Percentiles rank a stretch among this genome's conserved stretches.
Conservation (phyloP, 2,888 invertebrate genomes). For the Caenorhabditis parvicauda region DNA sequence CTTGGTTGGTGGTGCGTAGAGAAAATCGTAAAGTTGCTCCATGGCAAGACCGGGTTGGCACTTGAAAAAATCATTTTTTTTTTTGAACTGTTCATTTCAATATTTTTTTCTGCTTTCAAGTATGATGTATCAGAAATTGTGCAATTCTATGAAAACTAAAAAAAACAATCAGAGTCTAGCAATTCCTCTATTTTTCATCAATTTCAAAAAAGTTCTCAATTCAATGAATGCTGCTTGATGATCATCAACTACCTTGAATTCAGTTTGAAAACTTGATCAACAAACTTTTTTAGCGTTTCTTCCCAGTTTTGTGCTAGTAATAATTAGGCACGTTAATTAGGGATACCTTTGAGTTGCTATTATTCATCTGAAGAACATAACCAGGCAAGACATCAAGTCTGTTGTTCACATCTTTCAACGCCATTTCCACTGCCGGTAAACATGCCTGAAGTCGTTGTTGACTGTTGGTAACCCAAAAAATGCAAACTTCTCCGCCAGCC, state of each 20-base stretch:
- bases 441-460: constrained; percentile 72
- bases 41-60: constrained; percentile 97
- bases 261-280: no score
- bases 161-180: no score
- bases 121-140: background rate
- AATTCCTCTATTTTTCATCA: no score
- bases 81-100: background rate
- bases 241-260: no score
- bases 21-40: constrained; percentile 94
- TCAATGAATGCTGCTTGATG: no score
- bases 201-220: no score
- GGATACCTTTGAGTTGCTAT: constrained; percentile 59
- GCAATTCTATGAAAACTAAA: no score
- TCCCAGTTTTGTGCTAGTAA: no score
- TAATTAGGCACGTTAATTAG: no score
- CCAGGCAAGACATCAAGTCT: constrained; percentile 53
- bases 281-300: no score
- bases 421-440: constrained; percentile 93
- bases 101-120: background rate
- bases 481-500: constrained; percentile 83
- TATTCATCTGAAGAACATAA: constrained; percentile 52
- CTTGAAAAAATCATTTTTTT: constrained; percentile 71
- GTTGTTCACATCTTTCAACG: constrained; percentile 84
- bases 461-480: background rate
- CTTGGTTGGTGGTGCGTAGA: constrained; percentile 83